These are phyloP conservation scores for Rhaphigaster nebulosa DNA, from an alignment of 2,888 invertebrate species.

Conservation along the genomic window DNA sequence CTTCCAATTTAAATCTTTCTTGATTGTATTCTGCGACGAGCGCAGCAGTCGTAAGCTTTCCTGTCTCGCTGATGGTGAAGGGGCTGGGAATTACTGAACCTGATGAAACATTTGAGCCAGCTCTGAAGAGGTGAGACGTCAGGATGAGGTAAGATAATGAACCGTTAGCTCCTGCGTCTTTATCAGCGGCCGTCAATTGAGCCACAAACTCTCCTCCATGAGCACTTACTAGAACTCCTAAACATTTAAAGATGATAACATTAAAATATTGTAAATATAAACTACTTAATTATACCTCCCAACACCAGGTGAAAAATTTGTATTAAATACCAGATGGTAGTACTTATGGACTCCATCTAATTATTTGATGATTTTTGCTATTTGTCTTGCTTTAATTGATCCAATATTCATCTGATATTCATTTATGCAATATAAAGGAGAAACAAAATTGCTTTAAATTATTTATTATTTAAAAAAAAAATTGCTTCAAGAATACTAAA, in stretches of 20 bases:
- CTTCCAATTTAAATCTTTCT: constrained; percentile 86
- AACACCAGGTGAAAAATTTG: too few species aligned
- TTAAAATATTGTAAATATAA: constrained; percentile 60
- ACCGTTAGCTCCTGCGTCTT: constrained; percentile 87
- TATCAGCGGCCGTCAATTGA: constrained; percentile 84
- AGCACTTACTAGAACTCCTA: constrained; percentile 83
- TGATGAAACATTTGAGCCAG: constrained; percentile 76
- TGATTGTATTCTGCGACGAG: constrained; percentile 92
- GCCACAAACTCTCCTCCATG: constrained; percentile 81
- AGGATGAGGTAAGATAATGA: constrained; percentile 85
- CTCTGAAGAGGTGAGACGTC: constrained; percentile 83
- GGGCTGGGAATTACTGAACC: constrained; percentile 92
- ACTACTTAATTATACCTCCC: too few species aligned
- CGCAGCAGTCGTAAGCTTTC: constrained; percentile 81
- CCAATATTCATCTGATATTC: too few species aligned
- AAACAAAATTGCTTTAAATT: too few species aligned
- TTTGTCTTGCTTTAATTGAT: too few species aligned
- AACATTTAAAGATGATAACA: constrained; percentile 65
- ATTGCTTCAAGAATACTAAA: too few species aligned
- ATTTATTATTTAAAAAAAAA: too few species aligned
- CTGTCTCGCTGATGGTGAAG: constrained; percentile 82
- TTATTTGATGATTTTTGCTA: too few species aligned
- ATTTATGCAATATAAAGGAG: too few species aligned
- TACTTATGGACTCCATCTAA: too few species aligned
- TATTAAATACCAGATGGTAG: too few species aligned